Evolutionary conservation across 2,113 vertebrate genomes (phyloP), one percentile per base, ranked within the genome.

Genomic region (Passerina amoena): DNA sequence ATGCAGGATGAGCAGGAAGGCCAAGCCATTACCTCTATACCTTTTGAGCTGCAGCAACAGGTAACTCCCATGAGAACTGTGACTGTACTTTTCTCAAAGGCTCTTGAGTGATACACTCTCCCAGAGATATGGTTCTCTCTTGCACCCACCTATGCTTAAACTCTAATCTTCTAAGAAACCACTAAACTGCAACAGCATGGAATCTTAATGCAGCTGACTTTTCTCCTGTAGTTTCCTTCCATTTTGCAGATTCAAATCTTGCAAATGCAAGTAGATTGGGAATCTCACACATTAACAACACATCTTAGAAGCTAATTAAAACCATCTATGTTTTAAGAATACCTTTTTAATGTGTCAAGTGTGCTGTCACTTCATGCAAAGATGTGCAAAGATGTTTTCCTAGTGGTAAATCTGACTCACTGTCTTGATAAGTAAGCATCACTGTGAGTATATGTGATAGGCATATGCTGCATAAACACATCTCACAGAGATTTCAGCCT

Each of bases 321-420:
- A 85, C 71, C 23, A 90, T 25, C 27, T 72, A 11, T 31, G 66
- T 63, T 88, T 88, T 66, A 90, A 93, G 71, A 96, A 86, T 86
- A 90, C 51, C 50, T 88, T 92, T 59, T 45, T 48, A 96, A 84
- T 63, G 78, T 64, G 80, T 84, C 60, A 88, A 77, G 78, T 57
- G 20, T 81, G 44, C 72, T 88, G 64, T 88, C 80, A 78, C 44
- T 81, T 83, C 65, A 61, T 8, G 38, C 37, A 85, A 72, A 69
- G 82, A 91, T 54, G 61, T 80, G 48, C 28, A 78, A 87, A 83
- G 82, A 90, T 93, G 75, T 88, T 95, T 97, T 93, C 78, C 71
- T 90, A 45, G 57, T 56, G 75, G 76, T 86, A 83, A 90, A 73
- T 73, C 64, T 96, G 90, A 95, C 68, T 96, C 88, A 96, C 18